Conservation (phyloP, 2,113 vertebrate genomes). For the Cyprinus carpio region DNA sequence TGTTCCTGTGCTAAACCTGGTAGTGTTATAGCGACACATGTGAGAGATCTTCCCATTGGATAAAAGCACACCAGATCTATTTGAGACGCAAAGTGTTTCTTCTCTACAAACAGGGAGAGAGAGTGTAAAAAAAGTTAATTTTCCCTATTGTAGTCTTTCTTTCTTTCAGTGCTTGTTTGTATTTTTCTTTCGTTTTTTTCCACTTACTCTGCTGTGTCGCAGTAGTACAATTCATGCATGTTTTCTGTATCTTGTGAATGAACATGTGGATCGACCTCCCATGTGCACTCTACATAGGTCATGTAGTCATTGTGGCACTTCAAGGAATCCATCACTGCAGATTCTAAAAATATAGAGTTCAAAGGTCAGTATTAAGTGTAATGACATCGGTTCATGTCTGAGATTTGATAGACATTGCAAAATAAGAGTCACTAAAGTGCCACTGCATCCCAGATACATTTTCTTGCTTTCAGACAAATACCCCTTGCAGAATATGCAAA, state of each 20-base stretch:
- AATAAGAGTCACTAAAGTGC: not conserved
- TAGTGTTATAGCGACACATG: slow-evolving; percentile 54
- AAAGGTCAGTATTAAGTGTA: not conserved
- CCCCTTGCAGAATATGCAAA: no score
- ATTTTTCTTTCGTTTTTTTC: not conserved
- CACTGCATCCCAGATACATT: not conserved
- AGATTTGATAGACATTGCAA: not conserved
- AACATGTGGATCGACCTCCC: slow-evolving; percentile 54
- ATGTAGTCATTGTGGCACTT: slow-evolving; percentile 70
- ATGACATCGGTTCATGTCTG: not conserved
- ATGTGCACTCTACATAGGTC: slow-evolving; percentile 62
- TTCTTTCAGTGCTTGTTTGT: not conserved
- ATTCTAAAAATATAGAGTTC: slow-evolving; percentile 59
- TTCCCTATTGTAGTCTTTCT: not conserved
- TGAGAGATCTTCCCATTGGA: slow-evolving; percentile 1
- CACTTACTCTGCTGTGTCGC: slow-evolving; percentile 41
- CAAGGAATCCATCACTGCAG: slow-evolving; percentile 63
- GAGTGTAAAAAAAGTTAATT: not conserved
- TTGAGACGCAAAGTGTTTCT: slow-evolving; percentile 38
- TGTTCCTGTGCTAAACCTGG: accelerated
- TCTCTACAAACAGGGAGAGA: slow-evolving; percentile 43
- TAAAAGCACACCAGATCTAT: not conserved
- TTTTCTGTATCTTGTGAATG: slow-evolving; percentile 7
- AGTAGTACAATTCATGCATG: not conserved
- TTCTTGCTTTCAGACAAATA: not conserved